Percentiles rank a stretch among this genome's conserved stretches.
These are phyloP conservation scores for Embidobia sp. DNA, from an alignment of 2,888 invertebrate genomes.

Conservation along the genomic window DNA sequence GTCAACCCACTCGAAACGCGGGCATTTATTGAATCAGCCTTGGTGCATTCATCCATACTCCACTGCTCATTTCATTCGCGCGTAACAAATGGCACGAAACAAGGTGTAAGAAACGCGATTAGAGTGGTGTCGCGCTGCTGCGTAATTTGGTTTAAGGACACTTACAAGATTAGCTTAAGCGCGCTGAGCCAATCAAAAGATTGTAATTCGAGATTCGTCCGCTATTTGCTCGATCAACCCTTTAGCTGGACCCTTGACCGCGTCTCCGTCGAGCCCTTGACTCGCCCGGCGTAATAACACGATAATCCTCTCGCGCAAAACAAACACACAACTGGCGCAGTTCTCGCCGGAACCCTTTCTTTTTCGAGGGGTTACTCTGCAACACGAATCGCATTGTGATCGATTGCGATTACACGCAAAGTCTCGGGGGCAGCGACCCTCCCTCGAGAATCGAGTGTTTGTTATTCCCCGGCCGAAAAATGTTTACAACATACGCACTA, in stretches of 20 bases:
- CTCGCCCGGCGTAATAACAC: conserved; percentile 77
- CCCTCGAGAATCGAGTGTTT: conserved; percentile 71
- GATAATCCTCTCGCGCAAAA: conserved; percentile 79
- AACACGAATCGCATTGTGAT: conserved; percentile 70
- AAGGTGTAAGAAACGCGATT: conserved; percentile 33
- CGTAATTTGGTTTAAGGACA: conserved; percentile 49
- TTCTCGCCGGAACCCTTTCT: conserved; percentile 73
- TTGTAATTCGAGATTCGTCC: conserved; percentile 74
- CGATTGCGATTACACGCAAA: conserved; percentile 76
- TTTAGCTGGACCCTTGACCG: conserved; percentile 70
- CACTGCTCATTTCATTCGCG: conserved; percentile 71
- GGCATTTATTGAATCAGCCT: conserved; percentile 78
- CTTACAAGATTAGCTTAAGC: conserved; percentile 49
- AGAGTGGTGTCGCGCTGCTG: conserved; percentile 4
- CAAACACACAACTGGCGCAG: conserved; percentile 73
- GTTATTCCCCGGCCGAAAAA: conserved; percentile 80
- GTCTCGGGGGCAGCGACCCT: conserved; percentile 71
- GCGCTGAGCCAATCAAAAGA: conserved; percentile 69
- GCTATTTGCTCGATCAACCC: conserved; percentile 67
- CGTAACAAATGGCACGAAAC: conserved; percentile 27
- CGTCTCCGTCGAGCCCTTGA: conserved; percentile 67
- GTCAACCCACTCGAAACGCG: conserved; percentile 76
- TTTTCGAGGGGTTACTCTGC: conserved; percentile 68
- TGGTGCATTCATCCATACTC: conserved; percentile 69
- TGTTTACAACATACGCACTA: conserved; percentile 75